Conservation (phyloP, 2,797 vertebrate species). For the Glossophaga mutica region DNA sequence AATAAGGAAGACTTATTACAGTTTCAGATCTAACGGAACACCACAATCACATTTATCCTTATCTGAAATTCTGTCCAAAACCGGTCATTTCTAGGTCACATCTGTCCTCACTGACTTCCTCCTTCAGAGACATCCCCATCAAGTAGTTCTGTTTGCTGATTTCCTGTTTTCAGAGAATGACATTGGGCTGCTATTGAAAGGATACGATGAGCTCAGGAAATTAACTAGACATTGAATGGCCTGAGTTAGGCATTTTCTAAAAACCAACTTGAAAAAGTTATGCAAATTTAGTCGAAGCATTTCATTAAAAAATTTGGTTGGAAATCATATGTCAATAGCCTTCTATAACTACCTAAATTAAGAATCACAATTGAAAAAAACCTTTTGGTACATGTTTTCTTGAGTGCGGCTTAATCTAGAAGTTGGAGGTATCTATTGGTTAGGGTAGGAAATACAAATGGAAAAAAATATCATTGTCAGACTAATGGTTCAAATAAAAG, state of each 20-base stretch:
- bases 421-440: neutral
- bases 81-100: constrained; percentile 17
- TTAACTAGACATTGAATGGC: neutral
- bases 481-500: neutral
- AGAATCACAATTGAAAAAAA: neutral
- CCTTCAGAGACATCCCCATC: neutral
- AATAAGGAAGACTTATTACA: neutral
- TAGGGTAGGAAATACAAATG: neutral
- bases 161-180: constrained; percentile 32
- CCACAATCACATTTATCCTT: neutral
- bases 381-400: neutral
- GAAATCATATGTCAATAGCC: neutral
- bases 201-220: constrained; percentile 29
- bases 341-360: neutral
- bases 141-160: neutral
- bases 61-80: constrained; percentile 18
- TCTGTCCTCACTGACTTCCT: constrained; percentile 4
- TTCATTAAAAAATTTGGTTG: neutral
- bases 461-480: neutral
- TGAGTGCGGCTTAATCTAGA: neutral
- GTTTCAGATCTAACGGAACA: neutral
- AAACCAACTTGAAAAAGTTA: constrained; percentile 40
- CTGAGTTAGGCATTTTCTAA: constrained; percentile 51
- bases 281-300: constrained; percentile 26
- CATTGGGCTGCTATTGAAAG: neutral